Base-by-base conservation (phyloP, 2,888 invertebrate genomes). In the Ethmia dodecea region DNA sequence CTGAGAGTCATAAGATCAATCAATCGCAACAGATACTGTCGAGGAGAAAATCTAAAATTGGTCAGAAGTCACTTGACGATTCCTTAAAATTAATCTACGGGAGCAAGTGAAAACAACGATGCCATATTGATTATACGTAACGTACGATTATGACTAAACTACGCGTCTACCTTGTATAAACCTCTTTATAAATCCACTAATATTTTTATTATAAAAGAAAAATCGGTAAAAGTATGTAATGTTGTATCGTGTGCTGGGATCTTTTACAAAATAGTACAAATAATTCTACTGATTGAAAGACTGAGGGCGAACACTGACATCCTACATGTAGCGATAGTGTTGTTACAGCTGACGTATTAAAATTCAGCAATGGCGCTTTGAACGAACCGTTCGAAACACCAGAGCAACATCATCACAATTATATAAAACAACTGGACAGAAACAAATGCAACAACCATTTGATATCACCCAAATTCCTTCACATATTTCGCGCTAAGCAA, bases 141-240 rank as follows among this genome's bases (percentile, higher is more conserved):
- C 64, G 56, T 77, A 75, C 72, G 66, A 71, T 70, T 76, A 77
- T 63, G 52, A 62, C 83, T 84, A 83, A 60, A 51, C 81, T 83
- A 81, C 79, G 66, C 67, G 60, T 76, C 86, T 86, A 86, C 86
- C 86, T 86, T 86, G 86, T 86, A 84, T 86, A 80, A 84, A 86
- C 86, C 86, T 84, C 84, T 65, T 83, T 70, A 75, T 70, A 78
- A 79, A 79, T 77, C 72, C 71, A 71, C 70, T 74, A 11, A 78
- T 74, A 67, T 26, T 50, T 54, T 50, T 52, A 47, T 48, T 49
- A 47, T 47, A 42, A 49, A 46, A 49, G 38, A 44, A 52, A 56
- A 55, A 49, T 48, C 31, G 45, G 46, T 40, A 34, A 36, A 39
- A 32, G 11, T 26, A 26, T 12, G 26, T 32, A 33, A 34, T 42